phyloP scores from a whole-genome alignment of 2,113 vertebrate species.

The Pomatorhinus ruficollis region DNA sequence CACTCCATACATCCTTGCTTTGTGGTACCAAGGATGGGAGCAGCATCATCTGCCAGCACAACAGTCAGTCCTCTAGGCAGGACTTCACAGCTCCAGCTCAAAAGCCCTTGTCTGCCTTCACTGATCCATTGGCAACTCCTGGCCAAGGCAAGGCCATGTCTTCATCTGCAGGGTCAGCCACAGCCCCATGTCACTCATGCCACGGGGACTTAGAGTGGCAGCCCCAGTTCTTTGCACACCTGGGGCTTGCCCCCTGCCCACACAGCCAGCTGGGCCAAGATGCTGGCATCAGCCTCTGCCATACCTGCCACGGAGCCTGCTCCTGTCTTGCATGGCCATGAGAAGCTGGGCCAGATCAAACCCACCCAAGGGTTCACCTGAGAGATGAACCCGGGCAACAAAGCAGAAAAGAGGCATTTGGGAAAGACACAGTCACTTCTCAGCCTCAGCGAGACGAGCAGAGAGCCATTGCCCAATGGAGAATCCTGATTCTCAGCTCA shows the following conservation, averaged over 20 bases:
- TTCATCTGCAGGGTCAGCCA: neutral
- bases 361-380: neutral
- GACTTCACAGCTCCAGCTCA: neutral
- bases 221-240: accelerated
- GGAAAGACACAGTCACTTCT: neutral
- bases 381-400: neutral
- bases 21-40: neutral
- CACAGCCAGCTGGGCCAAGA: neutral
- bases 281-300: neutral
- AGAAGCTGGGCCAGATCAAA: neutral
- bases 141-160: neutral
- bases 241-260: neutral
- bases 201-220: neutral
- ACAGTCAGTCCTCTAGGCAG: neutral
- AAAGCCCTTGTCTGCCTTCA: neutral
- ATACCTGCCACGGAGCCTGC: accelerated
- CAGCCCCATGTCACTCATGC: neutral
- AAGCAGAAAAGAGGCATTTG: neutral
- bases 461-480: neutral
- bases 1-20: accelerated
- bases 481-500: neutral
- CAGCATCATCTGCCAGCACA: neutral
- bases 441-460: neutral
- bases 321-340: neutral
- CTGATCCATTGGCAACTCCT: neutral